Evolutionary conservation across 2,888 invertebrate species (phyloP), one percentile per base, ranked within the genome.

Genomic region (Phyto melanocephala): DNA sequence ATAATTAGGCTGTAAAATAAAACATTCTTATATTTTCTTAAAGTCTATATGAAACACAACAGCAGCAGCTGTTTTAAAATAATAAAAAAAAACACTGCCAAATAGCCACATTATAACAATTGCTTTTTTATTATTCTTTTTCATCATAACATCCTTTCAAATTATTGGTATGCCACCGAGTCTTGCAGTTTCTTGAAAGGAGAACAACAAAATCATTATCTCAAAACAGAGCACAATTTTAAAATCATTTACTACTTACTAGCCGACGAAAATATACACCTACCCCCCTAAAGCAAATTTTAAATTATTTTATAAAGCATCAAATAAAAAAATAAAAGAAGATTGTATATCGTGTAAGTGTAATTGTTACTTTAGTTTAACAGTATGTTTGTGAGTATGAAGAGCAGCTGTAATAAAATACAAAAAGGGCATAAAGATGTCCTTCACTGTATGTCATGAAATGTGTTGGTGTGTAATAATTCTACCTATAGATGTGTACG

Each of bases 211-310:
- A 62, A 52, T 74, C 74, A 67, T 67, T 60, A 47, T 71, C 42
- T 76, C 74, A 50, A 28, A 65, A 75, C 78, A 71, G 52, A 52
- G 70, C 24, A 71, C 20, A 60, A 60, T 60, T 68, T 60, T 15
- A 52, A 76, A 60, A 76, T 68, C 60, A 76, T 76, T 76, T 76
- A 52, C 68, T 33, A 17, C 42, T 42, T n/a, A n/a, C 3, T 28
- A 28, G 28, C 28, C 28, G 6, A 28, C 28, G 28, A 28, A 28
- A 3, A 28, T 6, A 28, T 56, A 75, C 80, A 80, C 81, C 81
- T 77, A 81, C 71, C 81, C 62, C 72, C 63, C 74, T 42, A 22
- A 72, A 81, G 76, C 76, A 47, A 52, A 47, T 67, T 33, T 35
- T 68, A 68, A 77, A 70, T 60, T 33, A 22, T 60, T 50, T 40